phyloP scores from a whole-genome alignment of 2,888 invertebrate species.

The Troides aeacus region DNA sequence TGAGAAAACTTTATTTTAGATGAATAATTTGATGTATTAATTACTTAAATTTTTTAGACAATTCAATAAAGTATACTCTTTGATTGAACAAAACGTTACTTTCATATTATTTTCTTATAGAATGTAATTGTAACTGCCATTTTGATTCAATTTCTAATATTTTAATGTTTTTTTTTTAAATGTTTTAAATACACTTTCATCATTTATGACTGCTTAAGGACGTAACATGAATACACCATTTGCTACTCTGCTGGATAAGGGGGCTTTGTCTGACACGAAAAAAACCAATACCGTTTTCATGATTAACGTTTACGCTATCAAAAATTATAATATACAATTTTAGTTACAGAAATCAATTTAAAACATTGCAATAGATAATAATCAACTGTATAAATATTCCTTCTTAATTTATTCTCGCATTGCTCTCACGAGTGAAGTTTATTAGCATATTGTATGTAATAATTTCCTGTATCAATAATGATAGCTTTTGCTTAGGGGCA shows the following conservation, averaged over 20 bases:
- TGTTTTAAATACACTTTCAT: too few species aligned
- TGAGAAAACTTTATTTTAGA: background rate
- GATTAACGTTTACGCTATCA: background rate
- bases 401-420: background rate
- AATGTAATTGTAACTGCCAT: too few species aligned
- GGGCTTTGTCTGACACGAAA: too few species aligned
- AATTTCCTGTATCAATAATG: constrained; percentile 9
- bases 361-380: background rate
- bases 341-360: background rate
- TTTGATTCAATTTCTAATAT: too few species aligned
- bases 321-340: background rate
- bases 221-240: too few species aligned
- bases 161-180: too few species aligned
- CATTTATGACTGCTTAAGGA: too few species aligned
- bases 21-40: background rate
- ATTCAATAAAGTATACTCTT: too few species aligned
- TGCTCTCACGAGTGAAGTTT: background rate
- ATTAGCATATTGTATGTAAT: background rate
- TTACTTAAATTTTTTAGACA: too few species aligned
- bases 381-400: background rate
- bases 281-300: background rate
- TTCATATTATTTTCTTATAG: too few species aligned
- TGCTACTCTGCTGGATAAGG: too few species aligned
- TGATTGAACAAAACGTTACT: too few species aligned
- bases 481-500: constrained; percentile 1